Evolutionary conservation across 2,888 invertebrate genomes (phyloP).

Genomic region (Aleiodes alternator): DNA sequence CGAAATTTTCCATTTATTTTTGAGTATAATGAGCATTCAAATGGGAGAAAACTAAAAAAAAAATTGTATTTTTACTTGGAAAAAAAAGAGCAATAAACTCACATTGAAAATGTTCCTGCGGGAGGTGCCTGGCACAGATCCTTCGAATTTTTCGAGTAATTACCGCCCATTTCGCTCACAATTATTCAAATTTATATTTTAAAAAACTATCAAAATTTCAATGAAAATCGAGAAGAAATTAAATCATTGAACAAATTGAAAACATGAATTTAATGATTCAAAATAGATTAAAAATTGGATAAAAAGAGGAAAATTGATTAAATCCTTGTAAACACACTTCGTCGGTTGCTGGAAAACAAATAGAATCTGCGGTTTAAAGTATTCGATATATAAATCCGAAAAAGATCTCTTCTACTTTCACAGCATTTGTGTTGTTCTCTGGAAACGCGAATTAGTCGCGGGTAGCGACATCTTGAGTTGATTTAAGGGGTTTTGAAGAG

Average conservation of each 20-base stretch:
- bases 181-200: neutral
- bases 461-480: slow-evolving; percentile 21
- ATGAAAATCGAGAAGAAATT: neutral
- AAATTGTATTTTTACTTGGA: neutral
- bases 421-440: slow-evolving; percentile 32
- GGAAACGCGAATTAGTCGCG: neutral
- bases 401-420: slow-evolving; percentile 42
- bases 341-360: slow-evolving; percentile 49
- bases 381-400: slow-evolving; percentile 41
- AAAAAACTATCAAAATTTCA: neutral
- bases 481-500: slow-evolving; percentile 17
- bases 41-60: no score
- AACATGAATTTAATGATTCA: no score
- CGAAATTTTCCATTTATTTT: neutral
- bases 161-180: slow-evolving; percentile 49
- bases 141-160: slow-evolving; percentile 50
- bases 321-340: slow-evolving; percentile 41
- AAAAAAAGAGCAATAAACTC: slow-evolving; percentile 43
- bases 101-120: slow-evolving; percentile 50
- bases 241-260: slow-evolving; percentile 17
- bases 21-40: neutral
- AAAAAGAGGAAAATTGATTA: neutral
- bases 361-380: slow-evolving; percentile 24
- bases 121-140: slow-evolving; percentile 41
- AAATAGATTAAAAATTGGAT: neutral